Evolutionary conservation across 2,797 vertebrate genomes (phyloP).

Genomic region (Phataginus tricuspis): DNA sequence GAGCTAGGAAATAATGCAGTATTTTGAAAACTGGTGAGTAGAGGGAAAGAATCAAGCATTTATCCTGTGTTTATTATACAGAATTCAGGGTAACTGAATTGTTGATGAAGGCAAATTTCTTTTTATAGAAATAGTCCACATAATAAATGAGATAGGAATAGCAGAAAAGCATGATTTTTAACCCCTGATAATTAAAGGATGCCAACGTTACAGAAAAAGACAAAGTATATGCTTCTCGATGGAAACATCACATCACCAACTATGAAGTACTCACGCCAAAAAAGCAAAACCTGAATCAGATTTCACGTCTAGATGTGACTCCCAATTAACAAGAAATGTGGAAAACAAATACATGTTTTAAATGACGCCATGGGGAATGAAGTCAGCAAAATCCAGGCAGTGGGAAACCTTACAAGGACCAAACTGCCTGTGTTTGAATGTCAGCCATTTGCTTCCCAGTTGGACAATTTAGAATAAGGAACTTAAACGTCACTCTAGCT

Average conservation of each 20-base stretch:
- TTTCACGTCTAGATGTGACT: not conserved
- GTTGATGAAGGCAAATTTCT: not conserved
- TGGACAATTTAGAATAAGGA: not conserved
- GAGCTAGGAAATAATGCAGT: not conserved
- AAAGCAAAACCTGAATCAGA: not conserved
- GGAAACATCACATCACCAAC: not conserved
- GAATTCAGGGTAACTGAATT: not conserved
- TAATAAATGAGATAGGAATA: not conserved
- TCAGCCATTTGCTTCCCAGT: not conserved
- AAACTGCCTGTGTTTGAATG: not conserved
- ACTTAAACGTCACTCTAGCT: not conserved
- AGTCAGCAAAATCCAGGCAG: not conserved
- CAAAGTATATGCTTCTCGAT: not conserved
- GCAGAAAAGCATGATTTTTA: not conserved
- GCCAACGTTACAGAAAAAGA: not conserved
- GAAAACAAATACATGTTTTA: not conserved
- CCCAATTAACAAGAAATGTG: not conserved
- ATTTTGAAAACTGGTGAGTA: not conserved
- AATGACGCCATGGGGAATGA: not conserved
- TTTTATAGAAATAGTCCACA: not conserved
- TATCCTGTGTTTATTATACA: not conserved
- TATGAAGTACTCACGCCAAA: not conserved
- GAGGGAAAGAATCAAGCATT: not conserved
- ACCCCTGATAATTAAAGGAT: not conserved
- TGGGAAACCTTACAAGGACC: not conserved